Conservation (phyloP, 1,140 invertebrate species). For the Neodiprion virginianus region DNA sequence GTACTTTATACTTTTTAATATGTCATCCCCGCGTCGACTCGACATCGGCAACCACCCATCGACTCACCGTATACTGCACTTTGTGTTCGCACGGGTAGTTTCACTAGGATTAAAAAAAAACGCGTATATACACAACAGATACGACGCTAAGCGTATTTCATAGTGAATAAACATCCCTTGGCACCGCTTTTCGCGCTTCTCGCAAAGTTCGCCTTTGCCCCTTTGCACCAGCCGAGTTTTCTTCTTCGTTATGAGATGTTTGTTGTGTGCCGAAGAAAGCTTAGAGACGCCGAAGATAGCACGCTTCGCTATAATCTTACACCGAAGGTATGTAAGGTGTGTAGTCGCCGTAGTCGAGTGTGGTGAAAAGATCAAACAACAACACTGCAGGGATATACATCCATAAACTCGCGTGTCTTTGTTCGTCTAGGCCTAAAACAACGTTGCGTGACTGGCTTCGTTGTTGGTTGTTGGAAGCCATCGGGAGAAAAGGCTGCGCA, state of each 20-base stretch:
- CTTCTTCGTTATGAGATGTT: slow-evolving; percentile 15
- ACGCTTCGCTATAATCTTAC: slow-evolving; percentile 9
- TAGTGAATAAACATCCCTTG: slow-evolving; percentile 20
- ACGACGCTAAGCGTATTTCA: slow-evolving; percentile 17
- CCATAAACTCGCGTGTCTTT: slow-evolving; percentile 11
- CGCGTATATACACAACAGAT: no score
- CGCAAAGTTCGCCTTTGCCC: no score
- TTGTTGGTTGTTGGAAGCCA: not conserved
- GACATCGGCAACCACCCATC: no score
- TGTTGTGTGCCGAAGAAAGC: slow-evolving; percentile 24
- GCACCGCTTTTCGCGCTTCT: not conserved
- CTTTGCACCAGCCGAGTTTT: not conserved
- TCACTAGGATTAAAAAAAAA: no score
- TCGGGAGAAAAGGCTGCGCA: not conserved
- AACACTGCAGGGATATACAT: not conserved
- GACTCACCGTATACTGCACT: no score
- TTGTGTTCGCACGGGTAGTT: no score
- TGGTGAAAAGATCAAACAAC: not conserved
- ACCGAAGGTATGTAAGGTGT: not conserved
- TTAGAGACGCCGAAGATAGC: slow-evolving; percentile 19
- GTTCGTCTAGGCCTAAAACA: slow-evolving; percentile 13
- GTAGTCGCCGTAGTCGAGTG: not conserved
- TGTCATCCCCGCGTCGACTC: no score
- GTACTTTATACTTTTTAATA: no score
- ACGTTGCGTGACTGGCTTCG: not conserved